These are phyloP conservation scores for Orycteropus afer DNA, from an alignment of 2,113 vertebrate species.

Conservation along the genomic window DNA sequence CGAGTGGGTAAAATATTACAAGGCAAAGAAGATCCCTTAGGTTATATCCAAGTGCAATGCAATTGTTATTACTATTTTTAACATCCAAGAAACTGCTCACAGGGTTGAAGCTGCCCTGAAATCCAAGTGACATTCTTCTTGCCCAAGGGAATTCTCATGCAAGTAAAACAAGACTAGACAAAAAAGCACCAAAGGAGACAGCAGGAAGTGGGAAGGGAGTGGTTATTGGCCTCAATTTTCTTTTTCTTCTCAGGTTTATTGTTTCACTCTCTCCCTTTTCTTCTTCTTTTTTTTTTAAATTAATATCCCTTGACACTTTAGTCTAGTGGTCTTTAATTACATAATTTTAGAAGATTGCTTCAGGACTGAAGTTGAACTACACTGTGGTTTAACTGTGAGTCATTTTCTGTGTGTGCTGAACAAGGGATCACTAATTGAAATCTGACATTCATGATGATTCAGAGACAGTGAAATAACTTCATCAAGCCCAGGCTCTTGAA, in stretches of 20 bases:
- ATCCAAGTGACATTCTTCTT: neutral
- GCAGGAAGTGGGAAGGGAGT: neutral
- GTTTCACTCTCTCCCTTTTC: slow-evolving; percentile 26
- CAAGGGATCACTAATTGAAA: neutral
- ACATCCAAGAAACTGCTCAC: neutral
- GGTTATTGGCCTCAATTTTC: slow-evolving; percentile 46
- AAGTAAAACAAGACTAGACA: slow-evolving; percentile 7
- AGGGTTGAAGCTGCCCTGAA: neutral
- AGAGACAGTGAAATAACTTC: neutral
- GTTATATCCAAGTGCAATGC: neutral
- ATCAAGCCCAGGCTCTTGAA: neutral
- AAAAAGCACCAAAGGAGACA: slow-evolving; percentile 1
- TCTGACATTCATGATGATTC: neutral
- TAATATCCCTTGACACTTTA: neutral
- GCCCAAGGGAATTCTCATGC: neutral
- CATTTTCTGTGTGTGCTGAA: neutral
- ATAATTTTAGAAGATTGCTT: neutral
- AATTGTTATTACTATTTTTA: neutral
- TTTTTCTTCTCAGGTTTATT: slow-evolving; percentile 58
- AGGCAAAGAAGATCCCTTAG: neutral
- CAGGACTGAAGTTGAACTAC: neutral
- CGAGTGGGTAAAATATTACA: neutral
- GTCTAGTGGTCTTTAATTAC: neutral
- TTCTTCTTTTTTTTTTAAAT: neutral
- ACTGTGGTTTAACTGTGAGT: neutral